Conservation (phyloP, 2,113 vertebrate genomes). For the Brachyistius frenatus region DNA sequence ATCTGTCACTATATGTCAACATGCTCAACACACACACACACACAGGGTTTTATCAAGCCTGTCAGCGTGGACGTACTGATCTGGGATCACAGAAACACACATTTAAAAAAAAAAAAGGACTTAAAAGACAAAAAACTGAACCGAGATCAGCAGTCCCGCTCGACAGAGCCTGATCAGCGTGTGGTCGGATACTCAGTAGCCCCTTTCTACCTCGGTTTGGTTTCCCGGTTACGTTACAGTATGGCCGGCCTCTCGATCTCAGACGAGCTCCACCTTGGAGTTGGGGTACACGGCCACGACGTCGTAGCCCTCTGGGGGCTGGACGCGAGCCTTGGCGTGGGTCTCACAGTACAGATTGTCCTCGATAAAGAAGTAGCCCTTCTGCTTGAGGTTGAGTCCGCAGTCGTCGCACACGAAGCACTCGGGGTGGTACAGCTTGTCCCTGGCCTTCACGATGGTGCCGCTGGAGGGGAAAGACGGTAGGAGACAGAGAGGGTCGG, state of each 20-base stretch:
- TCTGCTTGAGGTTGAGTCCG: constrained; percentile 93
- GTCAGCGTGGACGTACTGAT: constrained; percentile 43
- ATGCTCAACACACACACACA: constrained; percentile 31
- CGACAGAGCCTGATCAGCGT: constrained; percentile 45
- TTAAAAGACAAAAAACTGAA: constrained; percentile 36
- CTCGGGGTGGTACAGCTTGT: constrained; percentile 97
- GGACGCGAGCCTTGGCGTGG: constrained; percentile 94
- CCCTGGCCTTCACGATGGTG: constrained; percentile 96
- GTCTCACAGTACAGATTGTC: constrained; percentile 97
- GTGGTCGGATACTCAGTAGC: constrained; percentile 33
- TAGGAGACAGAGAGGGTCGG: not conserved
- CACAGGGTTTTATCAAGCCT: constrained; percentile 31
- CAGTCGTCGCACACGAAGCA: constrained; percentile 98
- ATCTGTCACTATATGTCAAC: constrained; percentile 39
- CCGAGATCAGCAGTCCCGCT: constrained; percentile 44
- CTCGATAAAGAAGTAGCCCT: constrained; percentile 97
- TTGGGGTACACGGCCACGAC: constrained; percentile 99
- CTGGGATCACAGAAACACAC: constrained; percentile 34
- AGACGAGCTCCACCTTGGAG: constrained; percentile 96
- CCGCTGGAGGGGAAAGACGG: constrained; percentile 81
- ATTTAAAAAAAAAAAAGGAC: constrained; percentile 18
- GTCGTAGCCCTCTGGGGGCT: constrained; percentile 97
- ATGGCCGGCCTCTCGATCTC: constrained; percentile 30
- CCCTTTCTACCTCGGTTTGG: constrained; percentile 21
- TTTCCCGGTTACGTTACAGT: constrained; percentile 31